Base-by-base conservation (phyloP, 35 echinoderm and acorn worm species). In the Nesometra sesokonis region DNA sequence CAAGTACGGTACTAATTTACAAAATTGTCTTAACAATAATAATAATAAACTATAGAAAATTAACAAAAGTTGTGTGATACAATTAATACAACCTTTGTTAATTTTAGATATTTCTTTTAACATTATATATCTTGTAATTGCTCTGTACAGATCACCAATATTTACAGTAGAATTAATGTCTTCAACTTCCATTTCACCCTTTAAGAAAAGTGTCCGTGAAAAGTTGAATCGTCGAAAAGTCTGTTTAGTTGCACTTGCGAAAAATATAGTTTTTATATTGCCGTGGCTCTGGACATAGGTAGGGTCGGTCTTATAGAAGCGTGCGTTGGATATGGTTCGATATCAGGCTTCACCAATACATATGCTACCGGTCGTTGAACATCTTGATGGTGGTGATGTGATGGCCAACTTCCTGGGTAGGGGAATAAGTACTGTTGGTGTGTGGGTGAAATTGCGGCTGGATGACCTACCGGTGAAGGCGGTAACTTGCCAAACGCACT, bases 351-450 rank as follows among this genome's bases (percentile, higher is more conserved):
- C 0, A 99, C 96, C 19, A 99, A 77, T 37, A 98, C 94, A 78
- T 94, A 98, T 30, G 95, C 95, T n/a, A 98, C 95, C 15, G 95
- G 95, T 76, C 96, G 87, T 47, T 93, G 92, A 32, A 99, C 89
- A 82, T 78, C 84, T 32, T 93, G 93, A 30, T 89, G 87, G 17
- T 83, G 79, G 13, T 86, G 85, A 37, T 85, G 32, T 15, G 90
- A 81, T 11, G 92, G 90, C 96, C 96, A 99, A 67, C 52, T 67
- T 35, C 84, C 88, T 1, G 89, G 89, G 88, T 93, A 99, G 9
- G 96, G 96, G 90, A 99, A 94, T 90, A 99, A 94, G 82, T 99
- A 99, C 78, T 82, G 89, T 79, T 94, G 96, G 32, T 87, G 85
- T 32, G 90, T 87, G 33, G 88, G 76, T 34, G 88, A 85, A 36